Evolutionary conservation across 2,797 vertebrate genomes (phyloP).

Genomic region (Heliangelus exortis): DNA sequence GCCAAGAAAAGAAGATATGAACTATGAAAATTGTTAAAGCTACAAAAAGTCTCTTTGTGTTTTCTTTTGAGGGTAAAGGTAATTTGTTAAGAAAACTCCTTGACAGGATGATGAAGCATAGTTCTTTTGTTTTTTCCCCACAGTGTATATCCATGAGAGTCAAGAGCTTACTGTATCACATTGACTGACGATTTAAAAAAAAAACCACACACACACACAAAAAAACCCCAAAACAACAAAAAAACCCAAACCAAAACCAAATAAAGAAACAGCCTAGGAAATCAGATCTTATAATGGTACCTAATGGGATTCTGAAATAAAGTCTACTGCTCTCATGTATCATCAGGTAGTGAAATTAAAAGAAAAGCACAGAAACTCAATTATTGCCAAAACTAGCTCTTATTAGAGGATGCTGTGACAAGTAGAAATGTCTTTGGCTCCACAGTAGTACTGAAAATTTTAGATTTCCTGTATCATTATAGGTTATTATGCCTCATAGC

Average conservation of each 20-base stretch:
- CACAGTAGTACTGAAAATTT: slow-evolving; percentile 26
- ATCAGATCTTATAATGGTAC: slow-evolving; percentile 75
- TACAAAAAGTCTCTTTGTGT: slow-evolving; percentile 82
- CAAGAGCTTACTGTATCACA: slow-evolving; percentile 83
- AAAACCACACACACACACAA: slow-evolving; percentile 12
- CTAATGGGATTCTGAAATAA: slow-evolving; percentile 77
- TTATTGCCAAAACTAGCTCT: slow-evolving; percentile 74
- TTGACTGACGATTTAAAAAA: slow-evolving; percentile 82
- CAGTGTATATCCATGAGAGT: slow-evolving; percentile 81
- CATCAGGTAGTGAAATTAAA: slow-evolving; percentile 73
- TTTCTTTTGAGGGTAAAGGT: slow-evolving; percentile 86
- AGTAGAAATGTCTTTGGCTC: slow-evolving; percentile 75
- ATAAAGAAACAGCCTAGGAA: slow-evolving; percentile 43
- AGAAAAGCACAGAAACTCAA: slow-evolving; percentile 78
- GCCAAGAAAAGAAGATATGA: slow-evolving; percentile 74
- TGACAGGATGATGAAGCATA: slow-evolving; percentile 93
- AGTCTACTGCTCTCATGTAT: slow-evolving; percentile 74
- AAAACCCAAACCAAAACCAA: neutral
- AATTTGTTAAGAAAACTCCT: slow-evolving; percentile 90
- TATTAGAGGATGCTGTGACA: slow-evolving; percentile 74
- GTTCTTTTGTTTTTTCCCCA: slow-evolving; percentile 84
- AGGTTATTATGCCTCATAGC: slow-evolving; percentile 68
- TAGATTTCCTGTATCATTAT: slow-evolving; percentile 53
- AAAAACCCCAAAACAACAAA: neutral
- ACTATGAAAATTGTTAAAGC: slow-evolving; percentile 76